Conservation (phyloP, 2,888 invertebrate genomes). For the Notodonta ziczac region DNA sequence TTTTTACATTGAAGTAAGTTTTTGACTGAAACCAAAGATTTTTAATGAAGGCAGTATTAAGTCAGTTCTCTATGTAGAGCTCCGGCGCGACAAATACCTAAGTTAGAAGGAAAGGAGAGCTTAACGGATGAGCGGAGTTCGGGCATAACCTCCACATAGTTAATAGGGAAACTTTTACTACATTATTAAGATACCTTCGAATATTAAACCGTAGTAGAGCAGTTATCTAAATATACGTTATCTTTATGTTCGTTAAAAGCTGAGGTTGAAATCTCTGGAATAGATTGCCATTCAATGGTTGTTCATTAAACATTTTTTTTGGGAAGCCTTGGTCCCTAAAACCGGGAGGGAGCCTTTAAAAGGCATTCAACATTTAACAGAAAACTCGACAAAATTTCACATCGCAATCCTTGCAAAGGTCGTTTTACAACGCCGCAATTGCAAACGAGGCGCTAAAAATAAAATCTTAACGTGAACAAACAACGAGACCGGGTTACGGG, state of each 20-base stretch:
- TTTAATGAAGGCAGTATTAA: background rate
- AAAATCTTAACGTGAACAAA: background rate
- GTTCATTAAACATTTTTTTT: too few relatives aligned
- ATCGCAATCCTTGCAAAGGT: slow-evolving; percentile 1
- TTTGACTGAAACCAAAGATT: too few relatives aligned
- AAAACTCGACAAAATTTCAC: background rate
- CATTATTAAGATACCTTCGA: background rate
- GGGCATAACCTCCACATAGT: background rate
- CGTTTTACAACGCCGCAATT: background rate
- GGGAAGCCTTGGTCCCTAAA: too few relatives aligned
- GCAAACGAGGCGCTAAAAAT: slow-evolving; percentile 5
- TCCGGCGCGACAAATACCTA: background rate
- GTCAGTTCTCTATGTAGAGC: background rate
- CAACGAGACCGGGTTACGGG: slow-evolving; percentile 45
- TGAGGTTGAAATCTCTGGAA: too few relatives aligned
- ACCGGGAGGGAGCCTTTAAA: background rate
- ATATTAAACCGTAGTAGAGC: too few relatives aligned
- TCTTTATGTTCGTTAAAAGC: too few relatives aligned
- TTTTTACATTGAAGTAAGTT: too few relatives aligned
- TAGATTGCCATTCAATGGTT: too few relatives aligned
- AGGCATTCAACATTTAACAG: background rate
- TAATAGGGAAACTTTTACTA: background rate
- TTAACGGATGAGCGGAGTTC: background rate
- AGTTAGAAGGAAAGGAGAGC: background rate
- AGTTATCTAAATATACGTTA: too few relatives aligned